A percentile compares a stretch with the other conserved stretches of the same genome.
Conservation (phyloP, 1,140 invertebrate genomes). For the Andricus grossulariae region DNA sequence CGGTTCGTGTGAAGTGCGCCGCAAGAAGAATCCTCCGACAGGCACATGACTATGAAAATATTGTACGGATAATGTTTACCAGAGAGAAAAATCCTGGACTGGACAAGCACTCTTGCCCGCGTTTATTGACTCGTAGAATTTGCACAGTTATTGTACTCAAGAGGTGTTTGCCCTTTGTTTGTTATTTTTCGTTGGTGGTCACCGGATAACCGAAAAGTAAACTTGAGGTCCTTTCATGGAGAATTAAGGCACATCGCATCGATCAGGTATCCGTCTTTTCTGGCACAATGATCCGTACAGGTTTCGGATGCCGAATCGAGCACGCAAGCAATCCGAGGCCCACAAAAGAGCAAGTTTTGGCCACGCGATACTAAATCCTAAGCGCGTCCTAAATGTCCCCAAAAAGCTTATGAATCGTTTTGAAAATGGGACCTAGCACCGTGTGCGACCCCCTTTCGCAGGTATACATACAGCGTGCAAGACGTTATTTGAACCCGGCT, state of each 20-base stretch:
- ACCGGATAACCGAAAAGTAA: conserved; percentile 39
- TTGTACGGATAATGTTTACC: not conserved
- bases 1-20: not conserved
- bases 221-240: conserved; percentile 39
- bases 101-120: not conserved
- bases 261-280: conserved; percentile 15
- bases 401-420: conserved; percentile 53
- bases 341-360: conserved; percentile 64
- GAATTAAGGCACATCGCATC: conserved; percentile 44
- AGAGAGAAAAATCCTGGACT: not conserved
- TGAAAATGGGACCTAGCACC: conserved; percentile 54
- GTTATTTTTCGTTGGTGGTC: not conserved
- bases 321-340: conserved; percentile 29
- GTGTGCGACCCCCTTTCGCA: conserved; percentile 44
- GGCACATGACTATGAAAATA: conserved; percentile 16
- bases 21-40: conserved; percentile 1
- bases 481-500: conserved; percentile 67
- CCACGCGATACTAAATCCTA: conserved; percentile 7
- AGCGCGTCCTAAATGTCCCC: conserved; percentile 57
- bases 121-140: not conserved
- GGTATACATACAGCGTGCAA: conserved; percentile 53
- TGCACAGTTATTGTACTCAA: not conserved
- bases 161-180: conserved; percentile 1
- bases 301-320: conserved; percentile 39
- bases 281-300: conserved; percentile 36